Conservation (phyloP, 2,888 invertebrate genomes). For the Mesorhabditis sp. region DNA sequence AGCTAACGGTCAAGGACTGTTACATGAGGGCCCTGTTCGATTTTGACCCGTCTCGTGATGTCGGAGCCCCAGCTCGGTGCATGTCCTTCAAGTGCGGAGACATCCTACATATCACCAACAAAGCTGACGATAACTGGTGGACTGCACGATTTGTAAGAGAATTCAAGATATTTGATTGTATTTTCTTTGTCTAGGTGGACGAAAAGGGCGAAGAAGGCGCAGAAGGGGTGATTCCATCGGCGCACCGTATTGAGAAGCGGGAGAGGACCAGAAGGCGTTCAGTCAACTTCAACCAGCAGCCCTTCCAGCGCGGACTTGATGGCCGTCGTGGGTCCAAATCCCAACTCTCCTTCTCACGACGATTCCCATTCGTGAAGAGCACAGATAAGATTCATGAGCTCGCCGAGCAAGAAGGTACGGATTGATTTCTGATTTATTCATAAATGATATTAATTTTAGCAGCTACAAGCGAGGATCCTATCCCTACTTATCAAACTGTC, state of each 20-base stretch:
- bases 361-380: slow-evolving; percentile 99
- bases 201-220: slow-evolving; percentile 52
- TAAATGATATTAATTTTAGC: slow-evolving; percentile 19
- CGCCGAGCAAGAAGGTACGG: slow-evolving; percentile 94
- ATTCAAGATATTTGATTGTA: too few relatives aligned
- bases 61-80: slow-evolving; percentile 83
- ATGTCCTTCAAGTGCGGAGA: slow-evolving; percentile 94
- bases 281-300: slow-evolving; percentile 65
- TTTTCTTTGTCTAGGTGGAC: slow-evolving; percentile 20
- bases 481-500: slow-evolving; percentile 85
- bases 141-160: slow-evolving; percentile 64
- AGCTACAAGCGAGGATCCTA: slow-evolving; percentile 60
- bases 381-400: slow-evolving; percentile 85
- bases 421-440: neutral
- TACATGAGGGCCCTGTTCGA: slow-evolving; percentile 78
- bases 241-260: slow-evolving; percentile 75
- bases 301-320: slow-evolving; percentile 38
- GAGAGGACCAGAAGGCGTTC: slow-evolving; percentile 92
- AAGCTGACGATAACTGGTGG: slow-evolving; percentile 99
- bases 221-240: slow-evolving; percentile 56
- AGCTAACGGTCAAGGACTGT: slow-evolving; percentile 13
- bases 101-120: slow-evolving; percentile 96
- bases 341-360: slow-evolving; percentile 94
- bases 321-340: slow-evolving; percentile 70
- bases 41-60: slow-evolving; percentile 92